Base-by-base conservation (phyloP, 2,888 invertebrate genomes). In the Timandra comae region DNA sequence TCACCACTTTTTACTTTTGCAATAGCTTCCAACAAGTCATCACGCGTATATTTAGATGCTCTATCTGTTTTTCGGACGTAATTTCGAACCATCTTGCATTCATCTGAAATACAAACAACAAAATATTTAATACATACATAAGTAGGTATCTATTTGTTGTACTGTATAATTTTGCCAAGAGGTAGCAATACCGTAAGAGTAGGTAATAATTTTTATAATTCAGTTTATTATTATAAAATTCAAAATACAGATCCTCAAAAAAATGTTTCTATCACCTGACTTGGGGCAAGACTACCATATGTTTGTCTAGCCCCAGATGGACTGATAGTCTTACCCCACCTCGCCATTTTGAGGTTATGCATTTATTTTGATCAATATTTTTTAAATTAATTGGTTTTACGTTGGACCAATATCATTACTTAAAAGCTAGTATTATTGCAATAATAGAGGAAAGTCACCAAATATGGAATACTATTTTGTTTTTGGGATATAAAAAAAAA, bases 21-120 rank as follows among this genome's bases (percentile, higher is more conserved):
- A 7, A 37, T 37, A 13, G 37, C 37, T 29, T 41, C 41, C 37
- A 31, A 27, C 31, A 41, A 29, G 27, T 31, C 32, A 35, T 41
- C 41, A 10, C 23, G 9, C 2, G 40, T 20, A 25, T 41, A 41
- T 21, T 8, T 23, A 13, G 35, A 34, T 9, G 27, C 29, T 9
- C 13, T 31, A 13, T 34, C 12, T 7, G 36, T 34, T 13, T 41
- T 41, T 9, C 37, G 29, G 2, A 41, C 11, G 12, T 41, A 37
- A 34, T 26, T 30, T 37, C 41, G 22, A 24, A 31, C 31, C 37
- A 41, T 41, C 32, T 41, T 28, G 27, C 27, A 32, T 22, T 20
- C 28, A 27, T 33, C 28, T 33, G 33, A 24, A 33, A 33, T 21
- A n/a, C 27, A n/a, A 21, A n/a, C 7, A 21, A n/a, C 7, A n/a